Percentiles rank a stretch among this genome's conserved stretches.
phyloP scores from a whole-genome alignment of 2,888 invertebrate species.

The Aleiodes testaceus region DNA sequence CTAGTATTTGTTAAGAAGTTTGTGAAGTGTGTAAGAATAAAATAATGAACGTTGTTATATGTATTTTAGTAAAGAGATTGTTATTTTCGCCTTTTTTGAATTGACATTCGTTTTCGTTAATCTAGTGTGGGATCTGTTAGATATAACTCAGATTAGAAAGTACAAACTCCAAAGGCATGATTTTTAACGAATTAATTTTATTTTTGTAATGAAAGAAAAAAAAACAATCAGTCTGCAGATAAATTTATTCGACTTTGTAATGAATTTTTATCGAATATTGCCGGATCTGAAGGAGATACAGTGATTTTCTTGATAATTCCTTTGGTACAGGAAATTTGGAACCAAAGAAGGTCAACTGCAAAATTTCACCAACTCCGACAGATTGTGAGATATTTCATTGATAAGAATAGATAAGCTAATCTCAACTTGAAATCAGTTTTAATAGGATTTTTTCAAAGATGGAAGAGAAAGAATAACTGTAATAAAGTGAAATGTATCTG shows the following conservation, averaged over 20 bases:
- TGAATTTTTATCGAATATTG: not conserved
- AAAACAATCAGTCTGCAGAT: not conserved
- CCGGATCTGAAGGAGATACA: too few species aligned
- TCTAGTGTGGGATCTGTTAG: not conserved
- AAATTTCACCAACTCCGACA: too few species aligned
- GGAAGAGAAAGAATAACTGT: too few species aligned
- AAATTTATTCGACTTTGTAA: not conserved
- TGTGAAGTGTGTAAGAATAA: slow-evolving; percentile 24
- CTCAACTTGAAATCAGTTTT: too few species aligned
- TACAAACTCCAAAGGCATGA: slow-evolving; percentile 21
- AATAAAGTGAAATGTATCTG: too few species aligned
- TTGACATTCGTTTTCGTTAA: too few species aligned
- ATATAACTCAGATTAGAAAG: not conserved
- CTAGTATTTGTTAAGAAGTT: slow-evolving; percentile 25
- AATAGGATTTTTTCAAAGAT: too few species aligned
- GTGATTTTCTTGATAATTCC: too few species aligned
- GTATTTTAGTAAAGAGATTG: slow-evolving; percentile 5
- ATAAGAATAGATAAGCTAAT: too few species aligned
- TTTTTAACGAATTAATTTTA: slow-evolving; percentile 25
- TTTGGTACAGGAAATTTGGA: too few species aligned
- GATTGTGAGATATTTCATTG: too few species aligned
- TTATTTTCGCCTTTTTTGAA: not conserved
- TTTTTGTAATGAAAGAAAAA: not conserved
- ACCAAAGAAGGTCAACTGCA: too few species aligned
- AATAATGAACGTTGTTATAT: slow-evolving; percentile 25